Conservation (phyloP, 2,888 invertebrate genomes). For the Pherbina coryleti region DNA sequence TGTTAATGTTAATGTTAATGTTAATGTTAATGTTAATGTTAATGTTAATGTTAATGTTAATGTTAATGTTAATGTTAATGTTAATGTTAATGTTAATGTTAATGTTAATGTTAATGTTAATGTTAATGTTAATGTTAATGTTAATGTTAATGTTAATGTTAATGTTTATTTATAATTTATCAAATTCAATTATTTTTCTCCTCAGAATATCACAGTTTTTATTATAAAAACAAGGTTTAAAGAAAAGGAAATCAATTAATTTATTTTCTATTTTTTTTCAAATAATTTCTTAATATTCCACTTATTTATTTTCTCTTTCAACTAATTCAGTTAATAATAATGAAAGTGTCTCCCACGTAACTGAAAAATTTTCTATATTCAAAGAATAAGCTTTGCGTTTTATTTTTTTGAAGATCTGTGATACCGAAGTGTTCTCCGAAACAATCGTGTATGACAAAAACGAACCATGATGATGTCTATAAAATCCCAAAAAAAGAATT, state of each 20-base stretch:
- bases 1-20: no score
- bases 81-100: no score
- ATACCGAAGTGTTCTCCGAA: slow-evolving; percentile 39
- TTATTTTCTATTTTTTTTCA: not conserved
- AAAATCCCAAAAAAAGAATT: not conserved
- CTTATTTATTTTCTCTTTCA: not conserved
- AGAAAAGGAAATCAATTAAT: not conserved
- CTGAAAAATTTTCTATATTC: slow-evolving; percentile 54
- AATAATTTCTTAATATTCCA: not conserved
- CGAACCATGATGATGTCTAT: slow-evolving; percentile 40
- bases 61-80: no score
- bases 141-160: no score
- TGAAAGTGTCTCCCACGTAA: slow-evolving; percentile 49
- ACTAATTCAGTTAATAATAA: not conserved
- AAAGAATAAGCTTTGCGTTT: slow-evolving; percentile 52
- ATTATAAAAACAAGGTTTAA: no score
- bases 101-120: no score
- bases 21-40: no score
- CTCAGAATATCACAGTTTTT: no score
- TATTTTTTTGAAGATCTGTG: slow-evolving; percentile 48
- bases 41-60: no score
- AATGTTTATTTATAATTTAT: no score
- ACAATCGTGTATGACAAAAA: slow-evolving; percentile 48
- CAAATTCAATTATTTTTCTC: no score
- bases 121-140: no score